Conservation (phyloP, 2,888 invertebrate genomes). For the Bellardia pandia region DNA sequence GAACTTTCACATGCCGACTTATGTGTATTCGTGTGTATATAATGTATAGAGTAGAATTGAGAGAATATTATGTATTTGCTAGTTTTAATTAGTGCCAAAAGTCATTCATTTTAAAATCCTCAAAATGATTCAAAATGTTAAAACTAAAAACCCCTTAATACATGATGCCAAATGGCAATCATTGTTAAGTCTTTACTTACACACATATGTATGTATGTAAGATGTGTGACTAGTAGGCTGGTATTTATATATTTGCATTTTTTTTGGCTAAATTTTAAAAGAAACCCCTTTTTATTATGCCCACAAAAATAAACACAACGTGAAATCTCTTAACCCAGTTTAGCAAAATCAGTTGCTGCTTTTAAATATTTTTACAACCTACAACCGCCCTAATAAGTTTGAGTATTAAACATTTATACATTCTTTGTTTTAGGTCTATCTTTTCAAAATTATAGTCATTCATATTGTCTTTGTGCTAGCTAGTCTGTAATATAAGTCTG, state of each 20-base stretch:
- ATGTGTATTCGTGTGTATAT: not conserved
- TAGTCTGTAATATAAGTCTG: slow-evolving; percentile 21
- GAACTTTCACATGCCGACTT: slow-evolving; percentile 18
- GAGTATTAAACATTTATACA: not conserved
- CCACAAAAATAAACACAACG: no score
- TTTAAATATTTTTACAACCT: not conserved
- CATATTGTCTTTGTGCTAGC: slow-evolving; percentile 27
- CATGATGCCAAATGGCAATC: slow-evolving; percentile 68
- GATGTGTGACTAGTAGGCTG: not conserved
- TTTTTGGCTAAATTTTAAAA: not conserved
- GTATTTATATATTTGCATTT: not conserved
- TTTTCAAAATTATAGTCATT: slow-evolving; percentile 31
- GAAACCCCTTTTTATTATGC: no score
- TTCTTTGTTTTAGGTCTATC: slow-evolving; percentile 34
- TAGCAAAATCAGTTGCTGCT: no score
- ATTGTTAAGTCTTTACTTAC: slow-evolving; percentile 45
- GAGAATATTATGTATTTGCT: slow-evolving; percentile 78
- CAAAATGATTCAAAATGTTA: slow-evolving; percentile 66
- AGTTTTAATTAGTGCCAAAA: slow-evolving; percentile 82
- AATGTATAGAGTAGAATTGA: slow-evolving; percentile 31
- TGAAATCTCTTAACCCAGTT: no score
- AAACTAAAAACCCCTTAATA: slow-evolving; percentile 55
- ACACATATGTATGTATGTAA: not conserved
- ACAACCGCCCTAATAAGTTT: no score
- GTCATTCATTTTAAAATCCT: slow-evolving; percentile 76